phyloP scores from a whole-genome alignment of 2,888 invertebrate species.

The Himalopsyche japonica region DNA sequence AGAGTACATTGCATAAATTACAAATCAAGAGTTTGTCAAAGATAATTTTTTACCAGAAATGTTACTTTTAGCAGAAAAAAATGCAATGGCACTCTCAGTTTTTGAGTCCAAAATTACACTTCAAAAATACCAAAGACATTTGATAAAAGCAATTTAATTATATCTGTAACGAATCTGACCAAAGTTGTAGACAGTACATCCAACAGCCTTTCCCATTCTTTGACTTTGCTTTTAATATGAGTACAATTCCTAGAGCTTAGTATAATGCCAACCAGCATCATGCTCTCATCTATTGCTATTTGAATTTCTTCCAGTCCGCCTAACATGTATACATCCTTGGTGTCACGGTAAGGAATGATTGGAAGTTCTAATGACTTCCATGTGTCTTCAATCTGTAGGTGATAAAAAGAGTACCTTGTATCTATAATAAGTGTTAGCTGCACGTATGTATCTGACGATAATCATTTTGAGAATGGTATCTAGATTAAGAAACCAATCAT shows the following conservation, averaged over 20 bases:
- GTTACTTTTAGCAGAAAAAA: too few relatives aligned
- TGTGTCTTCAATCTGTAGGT: conserved; percentile 72
- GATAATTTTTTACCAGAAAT: too few relatives aligned
- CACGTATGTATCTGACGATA: too few relatives aligned
- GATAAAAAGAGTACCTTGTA: neutral
- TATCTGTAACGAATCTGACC: conserved; percentile 53
- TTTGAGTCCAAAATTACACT: too few relatives aligned
- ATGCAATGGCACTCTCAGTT: too few relatives aligned
- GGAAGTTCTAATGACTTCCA: conserved; percentile 83
- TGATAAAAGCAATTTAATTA: too few relatives aligned
- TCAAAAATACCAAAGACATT: too few relatives aligned
- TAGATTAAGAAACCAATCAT: too few relatives aligned
- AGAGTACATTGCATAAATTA: too few relatives aligned
- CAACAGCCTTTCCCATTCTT: conserved; percentile 78
- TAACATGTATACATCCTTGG: conserved; percentile 80
- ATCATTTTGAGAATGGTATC: too few relatives aligned
- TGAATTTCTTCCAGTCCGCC: conserved; percentile 87
- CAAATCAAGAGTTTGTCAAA: too few relatives aligned
- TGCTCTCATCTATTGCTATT: conserved; percentile 79
- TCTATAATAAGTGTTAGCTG: too few relatives aligned
- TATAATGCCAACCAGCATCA: conserved; percentile 84
- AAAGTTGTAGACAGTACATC: conserved; percentile 82
- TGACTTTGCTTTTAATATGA: conserved; percentile 79
- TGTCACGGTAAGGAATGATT: conserved; percentile 77
- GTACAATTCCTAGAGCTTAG: conserved; percentile 84